Percentiles rank a stretch among this genome's conserved stretches.
Evolutionary conservation across 1,140 invertebrate genomes (phyloP).

Genomic region (Chionoecetes opilio): DNA sequence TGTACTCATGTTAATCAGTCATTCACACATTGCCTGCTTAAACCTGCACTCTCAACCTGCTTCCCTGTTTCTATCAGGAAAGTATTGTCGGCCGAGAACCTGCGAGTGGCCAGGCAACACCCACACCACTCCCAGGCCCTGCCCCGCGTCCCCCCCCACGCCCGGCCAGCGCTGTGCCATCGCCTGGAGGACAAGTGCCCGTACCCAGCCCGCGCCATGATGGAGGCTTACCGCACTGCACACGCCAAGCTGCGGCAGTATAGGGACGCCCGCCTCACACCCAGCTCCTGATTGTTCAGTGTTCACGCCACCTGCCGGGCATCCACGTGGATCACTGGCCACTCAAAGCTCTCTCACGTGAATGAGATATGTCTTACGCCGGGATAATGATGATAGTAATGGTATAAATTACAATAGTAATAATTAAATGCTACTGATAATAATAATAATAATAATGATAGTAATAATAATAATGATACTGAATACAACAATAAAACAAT

Average conservation of each 20-base stretch:
- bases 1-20: no score
- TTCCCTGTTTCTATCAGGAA: constrained; percentile 30
- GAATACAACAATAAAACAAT: neutral
- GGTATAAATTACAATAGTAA: neutral
- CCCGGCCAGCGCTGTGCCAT: constrained; percentile 39
- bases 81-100: constrained; percentile 50
- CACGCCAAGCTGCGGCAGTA: neutral
- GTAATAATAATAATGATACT: constrained; percentile 12
- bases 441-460: neutral
- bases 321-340: no score
- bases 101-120: constrained; percentile 52
- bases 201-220: constrained; percentile 63
- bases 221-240: constrained; percentile 49
- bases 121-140: constrained; percentile 64
- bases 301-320: neutral
- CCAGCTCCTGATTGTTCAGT: neutral
- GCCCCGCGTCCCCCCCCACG: constrained; percentile 41
- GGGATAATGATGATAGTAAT: neutral
- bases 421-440: neutral
- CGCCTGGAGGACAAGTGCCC: constrained; percentile 59
- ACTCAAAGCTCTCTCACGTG: no score
- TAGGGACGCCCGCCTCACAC: neutral
- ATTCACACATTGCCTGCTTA: neutral
- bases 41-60: neutral
- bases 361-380: no score